Conservation (phyloP, 2,797 vertebrate species). For the Scolopax bukidnonensis region DNA sequence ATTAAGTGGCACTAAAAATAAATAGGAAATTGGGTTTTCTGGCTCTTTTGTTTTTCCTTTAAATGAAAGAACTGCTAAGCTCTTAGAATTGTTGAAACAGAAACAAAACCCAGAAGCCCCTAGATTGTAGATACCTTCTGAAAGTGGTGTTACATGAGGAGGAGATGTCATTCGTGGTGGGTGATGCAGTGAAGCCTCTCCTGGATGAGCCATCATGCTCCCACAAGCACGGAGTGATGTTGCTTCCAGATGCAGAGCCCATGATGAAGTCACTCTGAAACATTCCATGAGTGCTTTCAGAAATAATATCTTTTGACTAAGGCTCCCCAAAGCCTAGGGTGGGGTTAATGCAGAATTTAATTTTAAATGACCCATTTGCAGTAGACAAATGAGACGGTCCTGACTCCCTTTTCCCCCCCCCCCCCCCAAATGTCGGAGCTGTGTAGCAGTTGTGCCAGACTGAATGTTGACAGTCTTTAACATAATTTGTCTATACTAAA, state of each 20-base stretch:
- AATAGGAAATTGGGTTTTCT: constrained; percentile 16
- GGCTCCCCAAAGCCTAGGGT: neutral
- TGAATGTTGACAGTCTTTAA: constrained; percentile 38
- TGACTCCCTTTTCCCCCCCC: neutral
- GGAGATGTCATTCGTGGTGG: neutral
- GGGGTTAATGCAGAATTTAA: neutral
- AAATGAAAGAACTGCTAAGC: constrained; percentile 22
- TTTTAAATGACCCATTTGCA: neutral
- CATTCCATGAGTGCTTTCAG: neutral
- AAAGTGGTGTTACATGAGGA: neutral
- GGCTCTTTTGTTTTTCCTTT: neutral
- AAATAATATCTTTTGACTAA: neutral
- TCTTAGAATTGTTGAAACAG: neutral
- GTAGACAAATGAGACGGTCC: neutral
- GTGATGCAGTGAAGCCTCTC: neutral
- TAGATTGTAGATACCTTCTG: neutral
- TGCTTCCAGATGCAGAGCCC: neutral
- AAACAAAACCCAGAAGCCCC: neutral
- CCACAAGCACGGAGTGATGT: neutral
- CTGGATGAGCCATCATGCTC: neutral
- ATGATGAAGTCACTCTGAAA: neutral
- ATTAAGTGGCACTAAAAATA: constrained; percentile 59
- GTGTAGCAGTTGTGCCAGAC: constrained; percentile 27
- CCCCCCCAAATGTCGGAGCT: neutral
- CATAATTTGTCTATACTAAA: constrained; percentile 46